These are phyloP conservation scores for Drosophila algonquin DNA, from an alignment of 2,888 invertebrate species.

Conservation along the genomic window DNA sequence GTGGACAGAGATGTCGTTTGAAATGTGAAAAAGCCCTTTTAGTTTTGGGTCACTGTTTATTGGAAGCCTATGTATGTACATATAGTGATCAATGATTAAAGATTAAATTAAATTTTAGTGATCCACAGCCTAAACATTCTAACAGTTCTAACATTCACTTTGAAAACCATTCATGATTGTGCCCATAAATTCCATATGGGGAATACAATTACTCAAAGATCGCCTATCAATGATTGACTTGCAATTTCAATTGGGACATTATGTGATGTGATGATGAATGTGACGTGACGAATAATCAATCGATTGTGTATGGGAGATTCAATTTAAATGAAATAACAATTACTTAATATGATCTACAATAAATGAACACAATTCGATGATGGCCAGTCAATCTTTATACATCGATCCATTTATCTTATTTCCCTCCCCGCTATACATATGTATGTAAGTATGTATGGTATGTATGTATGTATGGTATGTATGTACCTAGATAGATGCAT, in stretches of 20 bases:
- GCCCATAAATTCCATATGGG: not conserved
- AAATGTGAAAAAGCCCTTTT: too few relatives aligned
- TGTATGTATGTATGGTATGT: too few relatives aligned
- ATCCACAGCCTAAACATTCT: not conserved
- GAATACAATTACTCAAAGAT: not conserved
- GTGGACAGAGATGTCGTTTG: too few relatives aligned
- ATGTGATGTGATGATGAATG: conserved; percentile 1
- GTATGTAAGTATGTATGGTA: not conserved
- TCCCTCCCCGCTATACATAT: not conserved
- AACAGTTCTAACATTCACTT: not conserved
- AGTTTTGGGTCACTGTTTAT: too few relatives aligned
- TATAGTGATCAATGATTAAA: too few relatives aligned
- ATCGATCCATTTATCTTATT: conserved; percentile 26
- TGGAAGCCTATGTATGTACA: too few relatives aligned
- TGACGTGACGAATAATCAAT: conserved; percentile 10
- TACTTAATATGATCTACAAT: conserved; percentile 31
- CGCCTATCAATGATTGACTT: not conserved
- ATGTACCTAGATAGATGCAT: conserved; percentile 9
- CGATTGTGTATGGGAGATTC: conserved; percentile 30
- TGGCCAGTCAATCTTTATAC: conserved; percentile 23
- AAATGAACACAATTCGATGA: conserved; percentile 17
- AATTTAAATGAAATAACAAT: conserved; percentile 39
- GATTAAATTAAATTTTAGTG: too few relatives aligned
- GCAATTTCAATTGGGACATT: conserved; percentile 3
- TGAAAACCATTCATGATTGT: not conserved